Conservation (phyloP, 2,113 vertebrate species). For the Etheostoma spectabile region DNA sequence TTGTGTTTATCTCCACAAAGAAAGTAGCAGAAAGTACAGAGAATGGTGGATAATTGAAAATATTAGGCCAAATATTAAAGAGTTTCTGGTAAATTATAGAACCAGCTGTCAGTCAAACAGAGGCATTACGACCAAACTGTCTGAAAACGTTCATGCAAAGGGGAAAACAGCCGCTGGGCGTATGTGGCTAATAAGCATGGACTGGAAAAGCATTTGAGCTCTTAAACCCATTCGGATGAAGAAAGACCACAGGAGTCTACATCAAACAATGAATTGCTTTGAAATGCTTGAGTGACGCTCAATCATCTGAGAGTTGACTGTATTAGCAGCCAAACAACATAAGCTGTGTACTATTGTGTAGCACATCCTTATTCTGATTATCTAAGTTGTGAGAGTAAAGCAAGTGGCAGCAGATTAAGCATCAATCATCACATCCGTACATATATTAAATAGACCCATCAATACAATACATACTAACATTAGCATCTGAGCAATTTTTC, state of each 20-base stretch:
- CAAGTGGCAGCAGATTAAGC: no score
- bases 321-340: slow-evolving; percentile 14
- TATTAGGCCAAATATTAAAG: background rate
- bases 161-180: slow-evolving; percentile 16
- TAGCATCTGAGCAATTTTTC: no score
- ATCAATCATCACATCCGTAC: no score
- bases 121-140: no score
- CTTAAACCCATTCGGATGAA: background rate
- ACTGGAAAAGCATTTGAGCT: slow-evolving; percentile 17
- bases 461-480: no score
- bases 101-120: slow-evolving; percentile 22
- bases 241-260: background rate
- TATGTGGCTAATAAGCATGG: background rate
- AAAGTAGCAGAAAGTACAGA: background rate
- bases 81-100: background rate
- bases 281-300: slow-evolving; percentile 22
- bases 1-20: background rate
- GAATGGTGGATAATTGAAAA: background rate
- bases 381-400: background rate
- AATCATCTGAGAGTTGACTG: slow-evolving; percentile 16
- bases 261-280: slow-evolving; percentile 8
- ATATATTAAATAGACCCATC: no score
- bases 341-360: background rate
- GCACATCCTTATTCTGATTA: background rate
- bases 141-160: background rate